Evolutionary conservation across 2,888 invertebrate species (phyloP).

Genomic region (Pimpla rufipes): DNA sequence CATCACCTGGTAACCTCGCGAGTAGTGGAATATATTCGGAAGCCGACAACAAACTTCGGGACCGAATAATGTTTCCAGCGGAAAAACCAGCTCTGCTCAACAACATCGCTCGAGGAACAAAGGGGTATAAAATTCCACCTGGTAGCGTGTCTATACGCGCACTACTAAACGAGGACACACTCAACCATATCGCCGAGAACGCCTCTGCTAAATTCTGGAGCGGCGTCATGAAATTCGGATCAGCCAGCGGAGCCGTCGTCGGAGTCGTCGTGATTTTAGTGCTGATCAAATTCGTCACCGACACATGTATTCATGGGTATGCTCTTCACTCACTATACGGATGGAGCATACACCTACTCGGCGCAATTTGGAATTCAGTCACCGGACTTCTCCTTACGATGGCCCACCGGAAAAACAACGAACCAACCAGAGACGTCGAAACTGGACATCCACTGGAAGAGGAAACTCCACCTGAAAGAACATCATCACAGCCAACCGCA

Average conservation of each 20-base stretch:
- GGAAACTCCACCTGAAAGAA: too few species aligned
- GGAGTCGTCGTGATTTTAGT: not conserved
- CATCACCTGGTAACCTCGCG: slow-evolving; percentile 17
- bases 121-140: not conserved
- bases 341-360: not conserved
- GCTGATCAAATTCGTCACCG: not conserved
- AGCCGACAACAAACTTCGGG: slow-evolving; percentile 38
- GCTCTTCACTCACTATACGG: not conserved
- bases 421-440: too few species aligned
- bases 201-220: not conserved
- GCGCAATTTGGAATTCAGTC: not conserved
- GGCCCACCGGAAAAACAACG: not conserved
- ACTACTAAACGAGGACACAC: slow-evolving; percentile 49
- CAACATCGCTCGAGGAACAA: slow-evolving; percentile 36
- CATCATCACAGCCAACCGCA: too few species aligned
- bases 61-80: slow-evolving; percentile 56
- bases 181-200: slow-evolving; percentile 18
- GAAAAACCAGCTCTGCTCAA: slow-evolving; percentile 53
- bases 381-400: not conserved
- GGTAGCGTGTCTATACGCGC: not conserved
- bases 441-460: too few species aligned
- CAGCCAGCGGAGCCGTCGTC: not conserved
- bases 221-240: not conserved
- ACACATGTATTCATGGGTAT: not conserved
- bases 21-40: slow-evolving; percentile 56